Conservation (phyloP, 2,797 vertebrate genomes). For the Sphenopsis melanotis region DNA sequence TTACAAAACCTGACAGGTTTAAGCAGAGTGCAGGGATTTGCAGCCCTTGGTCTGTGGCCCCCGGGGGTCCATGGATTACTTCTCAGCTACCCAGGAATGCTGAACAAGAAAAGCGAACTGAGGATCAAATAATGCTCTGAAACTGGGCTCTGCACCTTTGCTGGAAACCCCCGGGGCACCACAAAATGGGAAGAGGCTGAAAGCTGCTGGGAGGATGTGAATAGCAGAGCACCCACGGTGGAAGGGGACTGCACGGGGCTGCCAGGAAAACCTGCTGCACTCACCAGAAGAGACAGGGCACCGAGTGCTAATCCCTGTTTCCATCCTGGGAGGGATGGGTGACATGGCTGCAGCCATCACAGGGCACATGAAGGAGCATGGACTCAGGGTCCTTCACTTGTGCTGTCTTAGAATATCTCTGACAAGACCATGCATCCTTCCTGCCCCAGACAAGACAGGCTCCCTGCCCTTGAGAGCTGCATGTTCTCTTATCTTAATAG, state of each 20-base stretch:
- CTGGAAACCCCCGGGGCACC: neutral
- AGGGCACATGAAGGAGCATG: neutral
- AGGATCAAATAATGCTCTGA: slow-evolving; percentile 20
- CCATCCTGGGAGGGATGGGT: neutral
- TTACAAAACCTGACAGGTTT: neutral
- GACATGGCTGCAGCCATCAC: neutral
- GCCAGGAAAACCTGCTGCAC: neutral
- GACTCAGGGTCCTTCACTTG: neutral
- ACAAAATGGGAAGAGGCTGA: slow-evolving; percentile 4
- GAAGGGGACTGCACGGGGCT: neutral
- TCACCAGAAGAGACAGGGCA: neutral
- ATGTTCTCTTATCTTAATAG: neutral
- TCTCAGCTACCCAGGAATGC: neutral
- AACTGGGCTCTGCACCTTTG: neutral
- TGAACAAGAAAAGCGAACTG: slow-evolving; percentile 10
- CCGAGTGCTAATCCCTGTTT: neutral
- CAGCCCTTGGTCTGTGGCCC: neutral
- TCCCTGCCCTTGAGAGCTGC: neutral
- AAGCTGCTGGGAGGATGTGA: neutral
- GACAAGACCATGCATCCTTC: neutral
- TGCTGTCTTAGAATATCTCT: neutral
- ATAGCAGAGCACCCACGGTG: neutral
- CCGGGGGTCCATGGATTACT: neutral
- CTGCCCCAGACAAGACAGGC: neutral
- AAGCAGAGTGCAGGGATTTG: neutral